phyloP scores from a whole-genome alignment of 2,888 invertebrate genomes.

The Nowickia ferox region DNA sequence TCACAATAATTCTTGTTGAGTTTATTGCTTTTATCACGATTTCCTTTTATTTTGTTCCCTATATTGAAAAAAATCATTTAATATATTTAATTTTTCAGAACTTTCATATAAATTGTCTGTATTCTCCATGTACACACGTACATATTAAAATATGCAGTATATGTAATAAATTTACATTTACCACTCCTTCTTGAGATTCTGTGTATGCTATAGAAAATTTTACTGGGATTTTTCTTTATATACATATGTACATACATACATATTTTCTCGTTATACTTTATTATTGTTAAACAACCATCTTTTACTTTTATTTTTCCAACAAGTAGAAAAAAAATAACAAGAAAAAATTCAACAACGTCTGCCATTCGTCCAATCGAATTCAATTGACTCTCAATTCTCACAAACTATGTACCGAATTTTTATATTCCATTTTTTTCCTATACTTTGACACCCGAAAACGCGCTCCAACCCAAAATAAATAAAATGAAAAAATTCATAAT shows the following conservation, averaged over 20 bases:
- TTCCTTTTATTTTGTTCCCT: neutral
- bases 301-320: slow-evolving; percentile 55
- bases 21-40: neutral
- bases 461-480: slow-evolving; percentile 68
- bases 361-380: slow-evolving; percentile 81
- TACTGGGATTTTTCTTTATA: slow-evolving; percentile 42
- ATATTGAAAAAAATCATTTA: slow-evolving; percentile 41
- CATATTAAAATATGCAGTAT: slow-evolving; percentile 12
- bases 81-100: slow-evolving; percentile 31
- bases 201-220: slow-evolving; percentile 52
- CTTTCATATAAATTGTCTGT: slow-evolving; percentile 16
- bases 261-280: slow-evolving; percentile 59
- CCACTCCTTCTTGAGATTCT: slow-evolving; percentile 71
- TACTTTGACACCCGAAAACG: slow-evolving; percentile 66
- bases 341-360: slow-evolving; percentile 56
- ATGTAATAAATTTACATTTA: slow-evolving; percentile 71
- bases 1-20: neutral
- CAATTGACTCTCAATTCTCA: slow-evolving; percentile 81
- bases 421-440: slow-evolving; percentile 64
- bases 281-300: slow-evolving; percentile 68
- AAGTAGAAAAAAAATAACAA: slow-evolving; percentile 29
- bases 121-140: slow-evolving; percentile 4
- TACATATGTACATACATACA: slow-evolving; percentile 1
- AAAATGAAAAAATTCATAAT: slow-evolving; percentile 59
- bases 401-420: slow-evolving; percentile 68